Evolutionary conservation across 64 coral and sea anemone species (phyloP).

Genomic region (Stichodactyla helianthus): DNA sequence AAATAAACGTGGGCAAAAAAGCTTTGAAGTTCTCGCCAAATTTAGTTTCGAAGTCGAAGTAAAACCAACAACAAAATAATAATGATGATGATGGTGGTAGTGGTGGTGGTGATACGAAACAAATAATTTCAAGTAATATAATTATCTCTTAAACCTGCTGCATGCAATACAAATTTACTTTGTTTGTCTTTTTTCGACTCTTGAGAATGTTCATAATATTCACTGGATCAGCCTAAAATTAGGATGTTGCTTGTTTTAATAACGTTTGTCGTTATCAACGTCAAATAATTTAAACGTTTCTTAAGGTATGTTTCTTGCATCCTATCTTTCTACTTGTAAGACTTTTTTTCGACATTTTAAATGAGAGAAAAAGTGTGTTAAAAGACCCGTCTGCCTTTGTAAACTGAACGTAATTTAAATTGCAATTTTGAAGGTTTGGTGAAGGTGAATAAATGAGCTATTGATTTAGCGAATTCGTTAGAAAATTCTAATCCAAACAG

Average conservation of each 20-base stretch:
- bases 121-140: not conserved
- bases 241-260: no score
- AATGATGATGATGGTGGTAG: not conserved
- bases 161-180: not conserved
- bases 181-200: not conserved
- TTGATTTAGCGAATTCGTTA: constrained; percentile 13
- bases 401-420: constrained; percentile 9
- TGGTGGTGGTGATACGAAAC: not conserved
- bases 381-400: not conserved
- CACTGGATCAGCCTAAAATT: no score
- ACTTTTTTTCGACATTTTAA: not conserved
- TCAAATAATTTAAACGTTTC: not conserved
- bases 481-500: constrained; percentile 11
- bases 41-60: not conserved
- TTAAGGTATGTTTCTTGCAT: not conserved
- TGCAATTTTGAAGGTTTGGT: not conserved
- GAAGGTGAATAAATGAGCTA: not conserved
- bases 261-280: not conserved
- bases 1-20: not conserved
- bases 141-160: not conserved
- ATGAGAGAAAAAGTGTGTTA: not conserved
- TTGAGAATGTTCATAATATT: no score
- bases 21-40: not conserved
- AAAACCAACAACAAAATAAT: not conserved
- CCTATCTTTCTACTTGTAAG: not conserved